Evolutionary conservation across 2,797 vertebrate species (phyloP), one percentile per base, ranked within the genome.

Genomic region (Myripristis murdjan): DNA sequence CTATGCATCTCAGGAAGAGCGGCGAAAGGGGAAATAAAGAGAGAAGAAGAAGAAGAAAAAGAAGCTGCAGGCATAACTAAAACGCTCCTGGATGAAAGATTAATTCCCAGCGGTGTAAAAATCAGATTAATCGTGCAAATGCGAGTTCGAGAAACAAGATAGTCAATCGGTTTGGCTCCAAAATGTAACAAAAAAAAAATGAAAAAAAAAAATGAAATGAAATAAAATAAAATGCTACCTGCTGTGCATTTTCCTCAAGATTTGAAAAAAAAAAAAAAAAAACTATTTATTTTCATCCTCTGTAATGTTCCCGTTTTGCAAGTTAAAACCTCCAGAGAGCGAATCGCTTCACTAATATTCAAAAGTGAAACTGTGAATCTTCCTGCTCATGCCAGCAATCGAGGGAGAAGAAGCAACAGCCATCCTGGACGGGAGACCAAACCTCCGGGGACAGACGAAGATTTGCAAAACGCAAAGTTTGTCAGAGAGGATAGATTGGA

Each of bases 1-100:
- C 96, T 93, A 96, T 95, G 93, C 94, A 95, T 96, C 82, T 86
- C 85, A 89, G 89, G 88, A 88, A 90, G 85, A 86, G 83, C 57
- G 47, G 73, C 46, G 65, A 47, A 79, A 63, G 74, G 73, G 66
- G 66, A 72, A 6, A 69, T 57, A 80, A 64, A 49, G 64, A 69
- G 69, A 77, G 54, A 58, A 82, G 64, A 70, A 78, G 75, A 73
- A 75, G 85, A 80, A 81, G 79, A 85, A 64, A 65, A 70, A 68
- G 76, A 73, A 83, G n/a, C n/a, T n/a, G n/a, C 73, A 62, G 59
- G 69, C 84, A 59, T 43, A 56, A 63, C 73, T 54, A 64, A 70
- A 84, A 81, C 85, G 80, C 71, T 90, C 83, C 83, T 85, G 79
- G 81, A 79, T 62, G 61, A 78, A 77, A 79, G 81, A 68, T 74